Percentiles rank a stretch among this genome's conserved stretches.
These are phyloP conservation scores for Nasonia longicornis DNA, from an alignment of 1,140 invertebrate genomes.

Conservation along the genomic window DNA sequence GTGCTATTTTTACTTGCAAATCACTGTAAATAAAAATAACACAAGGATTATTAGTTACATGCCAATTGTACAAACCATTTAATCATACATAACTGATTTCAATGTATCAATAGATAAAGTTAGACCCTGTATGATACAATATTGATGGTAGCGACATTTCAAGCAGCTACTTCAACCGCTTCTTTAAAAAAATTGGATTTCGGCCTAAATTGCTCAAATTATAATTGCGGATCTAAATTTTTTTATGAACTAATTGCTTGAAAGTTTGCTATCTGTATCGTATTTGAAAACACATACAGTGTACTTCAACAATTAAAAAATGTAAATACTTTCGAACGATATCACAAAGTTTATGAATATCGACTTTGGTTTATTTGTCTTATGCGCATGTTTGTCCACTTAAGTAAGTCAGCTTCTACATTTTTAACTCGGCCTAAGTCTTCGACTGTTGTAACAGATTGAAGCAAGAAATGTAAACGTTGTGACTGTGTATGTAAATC, in stretches of 20 bases:
- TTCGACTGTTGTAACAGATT: constrained; percentile 47
- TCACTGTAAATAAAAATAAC: no score
- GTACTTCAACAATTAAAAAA: no score
- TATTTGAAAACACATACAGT: not conserved
- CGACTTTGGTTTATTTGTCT: not conserved
- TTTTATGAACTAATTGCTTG: constrained; percentile 25
- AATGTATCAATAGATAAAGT: no score
- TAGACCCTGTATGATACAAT: not conserved
- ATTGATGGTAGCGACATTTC: constrained; percentile 6
- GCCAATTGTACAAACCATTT: no score
- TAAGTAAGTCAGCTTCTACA: constrained; percentile 21
- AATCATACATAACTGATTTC: no score
- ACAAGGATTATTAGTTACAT: no score
- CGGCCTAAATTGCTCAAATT: constrained; percentile 1
- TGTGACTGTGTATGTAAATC: constrained; percentile 34
- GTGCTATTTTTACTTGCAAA: no score
- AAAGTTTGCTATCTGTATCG: not conserved
- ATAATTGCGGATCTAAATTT: constrained; percentile 13
- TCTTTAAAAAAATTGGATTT: constrained; percentile 33
- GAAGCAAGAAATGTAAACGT: constrained; percentile 45
- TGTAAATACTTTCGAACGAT: no score
- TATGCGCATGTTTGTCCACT: not conserved
- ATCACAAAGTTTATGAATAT: not conserved
- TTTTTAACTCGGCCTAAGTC: constrained; percentile 39
- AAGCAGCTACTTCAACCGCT: constrained; percentile 24